Evolutionary conservation across 1,140 invertebrate species (phyloP), one percentile per base, ranked within the genome.

Genomic region (Belonocnema kinseyi): DNA sequence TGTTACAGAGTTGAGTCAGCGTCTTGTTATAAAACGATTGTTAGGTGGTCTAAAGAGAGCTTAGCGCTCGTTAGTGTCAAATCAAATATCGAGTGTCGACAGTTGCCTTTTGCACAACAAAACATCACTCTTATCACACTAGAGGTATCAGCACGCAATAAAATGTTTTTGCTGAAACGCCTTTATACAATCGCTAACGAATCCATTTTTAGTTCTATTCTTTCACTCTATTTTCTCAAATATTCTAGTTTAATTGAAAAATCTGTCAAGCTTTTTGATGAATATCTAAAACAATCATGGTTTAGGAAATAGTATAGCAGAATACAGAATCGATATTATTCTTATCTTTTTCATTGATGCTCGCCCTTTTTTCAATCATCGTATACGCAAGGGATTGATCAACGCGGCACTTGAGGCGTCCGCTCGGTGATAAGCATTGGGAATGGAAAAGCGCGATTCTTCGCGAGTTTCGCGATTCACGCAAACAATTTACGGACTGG

Each of bases 21-120:
- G 82, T 85, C 81, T 77, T 81, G 78, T 83, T 83, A 83, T 81
- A 82, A 66, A 78, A 78, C 83, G 85, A 84, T 87, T 82, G 83
- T 85, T 80, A 75, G 61, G 58, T 72, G 58, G 26, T 73, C 78
- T 81, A 76, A 83, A 78, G 79, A 84, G 79, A 78, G 80, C 70
- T 77, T 82, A 82, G 73, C 40, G 81, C 86, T 88, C 83, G 86
- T 88, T 88, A 89, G 80, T 85, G 85, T 85, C 86, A 85, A 83
- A 82, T 79, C 82, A 80, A 79, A 74, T 66, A 84, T 82, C 75
- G 81, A 82, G 78, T 61, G 83, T 78, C 77, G 80, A 87, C 83
- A 81, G 75, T 77, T 52, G 3, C 2, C 11, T 54, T 33, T 61
- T 6, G 11, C 5, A 61, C 16, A 61, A 61, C 40, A 13, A 16